phyloP scores from a whole-genome alignment of 2,113 vertebrate species.

The Pterophyllum scalare region DNA sequence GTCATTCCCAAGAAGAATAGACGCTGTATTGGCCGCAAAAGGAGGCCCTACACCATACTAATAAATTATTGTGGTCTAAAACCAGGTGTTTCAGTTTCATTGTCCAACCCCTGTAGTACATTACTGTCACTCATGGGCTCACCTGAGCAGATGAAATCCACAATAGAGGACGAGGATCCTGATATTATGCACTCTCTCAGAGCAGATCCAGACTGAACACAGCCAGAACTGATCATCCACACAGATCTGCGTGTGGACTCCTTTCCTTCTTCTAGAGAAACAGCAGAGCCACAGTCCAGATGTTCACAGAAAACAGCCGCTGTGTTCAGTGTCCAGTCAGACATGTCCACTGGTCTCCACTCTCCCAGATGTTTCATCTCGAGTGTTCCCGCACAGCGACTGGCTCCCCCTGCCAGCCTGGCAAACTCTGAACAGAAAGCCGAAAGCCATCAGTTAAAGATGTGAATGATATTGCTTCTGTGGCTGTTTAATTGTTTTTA shows the following conservation, averaged over 20 bases:
- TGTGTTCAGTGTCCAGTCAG: neutral
- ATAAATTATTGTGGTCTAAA: too few relatives aligned
- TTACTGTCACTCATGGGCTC: neutral
- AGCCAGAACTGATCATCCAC: neutral
- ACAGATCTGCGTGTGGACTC: neutral
- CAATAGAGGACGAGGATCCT: neutral
- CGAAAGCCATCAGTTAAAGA: neutral
- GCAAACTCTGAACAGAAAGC: neutral
- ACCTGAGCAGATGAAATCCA: slow-evolving; percentile 4
- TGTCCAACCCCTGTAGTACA: too few relatives aligned
- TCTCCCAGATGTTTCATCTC: neutral
- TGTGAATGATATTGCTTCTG: neutral
- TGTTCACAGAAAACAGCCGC: neutral
- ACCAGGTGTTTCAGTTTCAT: too few relatives aligned
- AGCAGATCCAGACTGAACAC: neutral
- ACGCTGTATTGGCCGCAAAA: too few relatives aligned
- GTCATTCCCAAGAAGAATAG: too few relatives aligned
- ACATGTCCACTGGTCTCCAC: neutral
- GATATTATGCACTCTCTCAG: neutral
- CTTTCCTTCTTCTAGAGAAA: neutral
- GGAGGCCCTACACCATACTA: too few relatives aligned
- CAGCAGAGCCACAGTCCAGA: slow-evolving; percentile 12
- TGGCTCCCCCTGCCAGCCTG: neutral
- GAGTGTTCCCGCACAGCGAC: neutral
- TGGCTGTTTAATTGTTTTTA: neutral